Evolutionary conservation across 1,140 invertebrate species (phyloP), one percentile per base, ranked within the genome.

Genomic region (Vanessa atalanta): DNA sequence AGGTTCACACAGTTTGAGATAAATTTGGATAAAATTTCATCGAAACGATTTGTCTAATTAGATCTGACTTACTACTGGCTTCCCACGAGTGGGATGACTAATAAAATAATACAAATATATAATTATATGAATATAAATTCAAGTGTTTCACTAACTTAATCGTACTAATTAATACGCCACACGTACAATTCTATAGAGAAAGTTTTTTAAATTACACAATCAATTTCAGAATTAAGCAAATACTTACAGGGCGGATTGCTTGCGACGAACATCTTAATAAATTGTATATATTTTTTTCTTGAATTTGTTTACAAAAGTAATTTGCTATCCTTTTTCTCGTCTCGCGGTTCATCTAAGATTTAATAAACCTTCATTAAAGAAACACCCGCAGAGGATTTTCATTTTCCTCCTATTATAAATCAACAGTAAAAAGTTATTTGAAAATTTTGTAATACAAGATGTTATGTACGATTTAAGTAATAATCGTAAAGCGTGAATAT

Each of bases 281-380:
- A 66, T 72, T 72, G 64, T 72, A n/a, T 57, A 70, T 61, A 20
- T 51, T 70, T 72, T 72, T 72, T 71, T 43, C 63, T 57, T 15
- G 48, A 31, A 72, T 72, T 66, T 65, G 69, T 64, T 66, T 72
- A 72, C 63, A 57, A 31, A 60, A 66, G 64, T 16, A 53, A 55
- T 72, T 72, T 65, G 64, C 23, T 43, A 65, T 57, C 70, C 50
- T 61, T 65, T 72, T 72, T 65, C 15, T 67, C 51, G 51, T 50
- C 65, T 67, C 23, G 26, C 16, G 16, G 65, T 60, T 60, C 66
- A 60, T 69, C 43, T 57, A 57, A 47, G 53, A 60, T 69, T 60
- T 69, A 57, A 60, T 69, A 60, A 53, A 69, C 43, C 66, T 69
- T 69, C 53, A 69, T 69, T 69, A 69, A 47, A 69, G 43, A 23